Percentiles rank a stretch among this genome's conserved stretches.
Evolutionary conservation across 2,113 vertebrate species (phyloP).

Genomic region (Nothocercus julius): DNA sequence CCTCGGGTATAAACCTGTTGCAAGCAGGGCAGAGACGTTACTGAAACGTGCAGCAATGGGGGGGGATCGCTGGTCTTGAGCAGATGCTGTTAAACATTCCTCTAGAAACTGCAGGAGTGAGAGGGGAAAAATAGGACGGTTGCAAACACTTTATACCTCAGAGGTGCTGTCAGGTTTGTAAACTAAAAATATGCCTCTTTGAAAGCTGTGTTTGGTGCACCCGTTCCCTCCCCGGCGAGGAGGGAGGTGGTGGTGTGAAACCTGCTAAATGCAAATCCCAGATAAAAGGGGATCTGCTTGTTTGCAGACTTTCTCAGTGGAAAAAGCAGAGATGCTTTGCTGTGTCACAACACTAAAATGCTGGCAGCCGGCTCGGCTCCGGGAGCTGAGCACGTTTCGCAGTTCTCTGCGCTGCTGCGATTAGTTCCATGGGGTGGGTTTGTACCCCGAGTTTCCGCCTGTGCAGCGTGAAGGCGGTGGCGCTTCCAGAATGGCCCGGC

Average conservation of each 20-base stretch:
- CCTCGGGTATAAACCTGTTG: too few relatives aligned
- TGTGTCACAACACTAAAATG: fast-evolving
- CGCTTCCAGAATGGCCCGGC: too few relatives aligned
- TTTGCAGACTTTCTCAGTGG: not conserved
- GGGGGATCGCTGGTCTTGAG: not conserved
- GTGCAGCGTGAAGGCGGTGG: too few relatives aligned
- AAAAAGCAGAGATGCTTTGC: not conserved
- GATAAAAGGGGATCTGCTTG: not conserved
- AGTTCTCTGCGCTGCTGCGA: fast-evolving
- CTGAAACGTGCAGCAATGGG: not conserved
- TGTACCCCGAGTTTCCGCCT: fast-evolving
- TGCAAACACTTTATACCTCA: fast-evolving
- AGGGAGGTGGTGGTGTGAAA: not conserved
- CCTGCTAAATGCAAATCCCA: too few relatives aligned
- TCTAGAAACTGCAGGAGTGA: not conserved
- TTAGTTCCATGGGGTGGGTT: fast-evolving
- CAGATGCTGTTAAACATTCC: not conserved
- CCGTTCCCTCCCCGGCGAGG: fast-evolving
- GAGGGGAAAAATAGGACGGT: not conserved
- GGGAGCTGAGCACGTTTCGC: not conserved
- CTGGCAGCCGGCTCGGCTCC: not conserved
- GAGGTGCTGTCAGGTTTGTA: not conserved
- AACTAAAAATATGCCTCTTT: fast-evolving
- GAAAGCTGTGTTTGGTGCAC: fast-evolving
- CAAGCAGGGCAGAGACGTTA: not conserved